Percentiles rank a stretch among this genome's conserved stretches.
These are phyloP conservation scores for Helogale parvula DNA, from an alignment of 2,113 vertebrate genomes.

Conservation along the genomic window DNA sequence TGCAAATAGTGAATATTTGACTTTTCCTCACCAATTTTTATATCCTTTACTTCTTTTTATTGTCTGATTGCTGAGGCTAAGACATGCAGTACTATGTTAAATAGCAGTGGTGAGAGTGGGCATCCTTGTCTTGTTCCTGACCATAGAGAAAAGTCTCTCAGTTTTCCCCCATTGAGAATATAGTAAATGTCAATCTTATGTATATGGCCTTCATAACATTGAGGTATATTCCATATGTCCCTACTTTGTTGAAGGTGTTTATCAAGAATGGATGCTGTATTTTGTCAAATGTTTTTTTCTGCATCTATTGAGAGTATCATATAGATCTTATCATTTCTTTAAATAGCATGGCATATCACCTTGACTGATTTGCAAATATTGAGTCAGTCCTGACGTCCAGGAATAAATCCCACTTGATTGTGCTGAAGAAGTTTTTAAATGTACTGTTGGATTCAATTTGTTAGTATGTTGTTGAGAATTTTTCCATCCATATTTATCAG, in stretches of 20 bases:
- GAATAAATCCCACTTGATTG: not conserved
- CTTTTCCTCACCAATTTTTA: no score
- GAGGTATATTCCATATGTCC: not conserved
- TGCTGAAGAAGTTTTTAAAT: not conserved
- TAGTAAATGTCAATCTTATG: not conserved
- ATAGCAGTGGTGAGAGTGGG: no score
- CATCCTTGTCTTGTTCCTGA: no score
- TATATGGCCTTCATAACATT: not conserved
- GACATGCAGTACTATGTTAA: no score
- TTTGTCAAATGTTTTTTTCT: not conserved
- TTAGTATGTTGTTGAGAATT: not conserved
- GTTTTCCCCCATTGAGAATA: no score
- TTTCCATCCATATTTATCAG: not conserved
- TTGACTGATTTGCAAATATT: not conserved
- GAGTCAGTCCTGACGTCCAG: not conserved
- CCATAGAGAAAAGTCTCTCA: no score
- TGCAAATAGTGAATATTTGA: no score
- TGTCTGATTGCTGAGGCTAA: no score
- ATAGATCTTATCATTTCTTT: not conserved
- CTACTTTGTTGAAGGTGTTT: no score
- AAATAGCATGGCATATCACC: not conserved
- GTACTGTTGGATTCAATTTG: not conserved
- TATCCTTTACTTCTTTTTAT: no score
- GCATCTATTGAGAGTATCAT: not conserved
- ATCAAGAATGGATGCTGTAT: not conserved